These are phyloP conservation scores for Cecidostiba fungosa DNA, from an alignment of 2,888 invertebrate genomes.

Conservation along the genomic window DNA sequence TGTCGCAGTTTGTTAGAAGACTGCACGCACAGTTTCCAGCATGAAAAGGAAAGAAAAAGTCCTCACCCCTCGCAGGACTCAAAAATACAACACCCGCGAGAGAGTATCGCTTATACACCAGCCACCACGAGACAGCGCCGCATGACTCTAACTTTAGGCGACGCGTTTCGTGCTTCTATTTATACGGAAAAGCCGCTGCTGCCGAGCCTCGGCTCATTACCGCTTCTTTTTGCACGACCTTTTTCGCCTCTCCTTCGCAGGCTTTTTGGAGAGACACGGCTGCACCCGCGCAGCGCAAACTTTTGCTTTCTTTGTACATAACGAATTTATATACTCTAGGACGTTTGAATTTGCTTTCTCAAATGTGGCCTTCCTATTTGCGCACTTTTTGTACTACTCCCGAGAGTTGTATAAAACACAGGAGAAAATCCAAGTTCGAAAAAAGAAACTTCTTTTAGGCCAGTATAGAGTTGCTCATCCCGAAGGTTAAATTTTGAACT, in stretches of 20 bases:
- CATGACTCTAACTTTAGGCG: slow-evolving; percentile 1
- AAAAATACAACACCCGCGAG: background rate
- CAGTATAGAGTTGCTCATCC: background rate
- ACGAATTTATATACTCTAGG: no score
- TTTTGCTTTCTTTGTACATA: no score
- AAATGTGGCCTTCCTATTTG: no score
- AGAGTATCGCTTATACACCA: background rate
- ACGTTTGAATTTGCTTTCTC: no score
- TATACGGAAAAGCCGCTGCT: slow-evolving; percentile 5
- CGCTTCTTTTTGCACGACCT: background rate
- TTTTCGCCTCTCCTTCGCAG: background rate
- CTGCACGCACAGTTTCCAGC: background rate
- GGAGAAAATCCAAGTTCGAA: no score
- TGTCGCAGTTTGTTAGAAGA: background rate
- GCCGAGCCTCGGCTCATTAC: background rate
- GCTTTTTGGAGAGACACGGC: background rate
- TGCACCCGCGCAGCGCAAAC: no score
- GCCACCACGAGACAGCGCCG: background rate
- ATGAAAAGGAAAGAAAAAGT: background rate
- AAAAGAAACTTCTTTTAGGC: no score
- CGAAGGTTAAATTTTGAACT: slow-evolving; percentile 21
- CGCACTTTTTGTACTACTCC: no score
- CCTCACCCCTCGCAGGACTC: background rate
- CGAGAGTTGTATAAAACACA: no score
- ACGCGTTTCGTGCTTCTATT: background rate